A percentile compares a stretch with the other conserved stretches of the same genome.
Evolutionary conservation across 2,888 invertebrate species (phyloP).

Genomic region (Eulithis prunata): DNA sequence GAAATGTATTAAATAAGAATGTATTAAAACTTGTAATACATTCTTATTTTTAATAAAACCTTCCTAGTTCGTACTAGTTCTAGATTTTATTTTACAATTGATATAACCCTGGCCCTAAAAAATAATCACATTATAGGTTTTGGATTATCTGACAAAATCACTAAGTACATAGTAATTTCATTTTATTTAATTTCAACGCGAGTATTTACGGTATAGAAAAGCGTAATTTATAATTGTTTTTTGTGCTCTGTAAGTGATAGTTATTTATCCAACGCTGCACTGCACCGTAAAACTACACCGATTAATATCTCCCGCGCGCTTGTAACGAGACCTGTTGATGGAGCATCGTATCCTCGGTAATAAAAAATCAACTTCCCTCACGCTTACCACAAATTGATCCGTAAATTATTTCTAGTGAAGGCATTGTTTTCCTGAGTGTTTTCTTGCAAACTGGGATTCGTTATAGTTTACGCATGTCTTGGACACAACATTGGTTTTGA

Average conservation of each 20-base stretch:
- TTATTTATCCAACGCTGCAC: neutral
- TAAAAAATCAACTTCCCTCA: conserved; percentile 13
- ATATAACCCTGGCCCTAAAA: no score
- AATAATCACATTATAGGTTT: no score
- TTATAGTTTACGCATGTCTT: neutral
- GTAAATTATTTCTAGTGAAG: conserved; percentile 17
- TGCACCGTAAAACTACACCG: conserved; percentile 4
- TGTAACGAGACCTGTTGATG: conserved; percentile 19
- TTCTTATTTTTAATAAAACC: no score
- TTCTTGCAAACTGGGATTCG: conserved; percentile 3
- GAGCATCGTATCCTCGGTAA: conserved; percentile 5
- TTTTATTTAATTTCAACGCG: no score
- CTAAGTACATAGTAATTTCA: no score
- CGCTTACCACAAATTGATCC: conserved; percentile 5
- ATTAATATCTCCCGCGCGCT: conserved; percentile 14
- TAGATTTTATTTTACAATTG: no score
- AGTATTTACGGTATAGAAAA: no score
- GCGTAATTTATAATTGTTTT: no score
- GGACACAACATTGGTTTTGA: neutral
- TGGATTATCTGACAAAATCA: no score
- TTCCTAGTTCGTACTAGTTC: no score
- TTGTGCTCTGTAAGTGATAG: neutral
- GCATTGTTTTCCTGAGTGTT: conserved; percentile 11
- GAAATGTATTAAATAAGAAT: no score
- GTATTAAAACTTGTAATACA: no score